Evolutionary conservation across 1,140 invertebrate genomes (phyloP).

Genomic region (Procambarus clarkii): DNA sequence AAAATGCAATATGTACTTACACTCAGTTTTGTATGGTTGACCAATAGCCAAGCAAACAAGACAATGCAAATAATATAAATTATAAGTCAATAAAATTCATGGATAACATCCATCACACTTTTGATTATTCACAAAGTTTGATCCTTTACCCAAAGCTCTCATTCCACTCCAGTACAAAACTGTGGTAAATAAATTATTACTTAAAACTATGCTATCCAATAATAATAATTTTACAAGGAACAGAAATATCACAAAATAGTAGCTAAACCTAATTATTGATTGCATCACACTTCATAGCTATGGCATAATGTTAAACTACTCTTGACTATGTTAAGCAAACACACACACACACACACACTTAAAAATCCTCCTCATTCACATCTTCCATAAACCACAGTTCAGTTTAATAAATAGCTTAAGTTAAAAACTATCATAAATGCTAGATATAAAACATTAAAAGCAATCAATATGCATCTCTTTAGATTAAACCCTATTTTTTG

Average conservation of each 20-base stretch:
- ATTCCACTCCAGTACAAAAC: not conserved
- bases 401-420: not conserved
- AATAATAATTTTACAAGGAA: conserved; percentile 10
- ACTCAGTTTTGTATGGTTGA: not conserved
- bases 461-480: not conserved
- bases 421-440: not conserved
- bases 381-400: not conserved
- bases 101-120: not conserved
- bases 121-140: not conserved
- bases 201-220: not conserved
- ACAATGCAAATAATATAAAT: not conserved
- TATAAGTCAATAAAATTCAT: not conserved
- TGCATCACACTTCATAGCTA: not conserved
- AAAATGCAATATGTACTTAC: not conserved
- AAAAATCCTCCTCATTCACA: not conserved
- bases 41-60: not conserved
- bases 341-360: not conserved
- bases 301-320: not conserved
- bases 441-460: not conserved
- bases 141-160: not conserved
- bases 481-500: not conserved
- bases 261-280: not conserved
- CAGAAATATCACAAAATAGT: conserved; percentile 6
- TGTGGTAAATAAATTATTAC: not conserved
- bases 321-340: not conserved